Conservation (phyloP, 2,888 invertebrate species). For the Lobophora halterata region DNA sequence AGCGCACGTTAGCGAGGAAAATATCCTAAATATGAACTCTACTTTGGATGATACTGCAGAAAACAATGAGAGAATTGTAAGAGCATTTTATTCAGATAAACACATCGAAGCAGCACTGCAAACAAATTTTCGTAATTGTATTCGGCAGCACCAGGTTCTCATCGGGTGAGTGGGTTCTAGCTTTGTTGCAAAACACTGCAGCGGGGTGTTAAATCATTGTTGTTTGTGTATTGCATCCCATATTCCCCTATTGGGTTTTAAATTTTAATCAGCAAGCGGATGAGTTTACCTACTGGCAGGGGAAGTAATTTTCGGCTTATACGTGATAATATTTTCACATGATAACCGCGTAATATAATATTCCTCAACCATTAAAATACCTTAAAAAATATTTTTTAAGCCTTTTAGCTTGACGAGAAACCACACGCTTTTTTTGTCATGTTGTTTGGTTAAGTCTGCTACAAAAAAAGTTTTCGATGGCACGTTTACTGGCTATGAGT, state of each 20-base stretch:
- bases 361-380: constrained; percentile 8
- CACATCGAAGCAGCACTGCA: constrained; percentile 59
- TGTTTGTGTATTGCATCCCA: constrained; percentile 31
- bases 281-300: constrained; percentile 10
- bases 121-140: constrained; percentile 51
- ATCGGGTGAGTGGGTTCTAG: constrained; percentile 51
- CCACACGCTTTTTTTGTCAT: constrained; percentile 20
- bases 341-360: constrained; percentile 12
- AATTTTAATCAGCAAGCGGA: constrained; percentile 37
- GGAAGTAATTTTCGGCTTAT: constrained; percentile 5
- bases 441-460: constrained; percentile 2
- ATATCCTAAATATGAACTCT: not conserved
- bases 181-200: constrained; percentile 20
- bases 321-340: constrained; percentile 6
- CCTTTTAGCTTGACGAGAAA: constrained; percentile 26
- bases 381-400: constrained; percentile 21
- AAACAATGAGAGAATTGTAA: constrained; percentile 46
- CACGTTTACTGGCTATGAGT: too few relatives aligned
- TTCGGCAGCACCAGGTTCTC: constrained; percentile 67
- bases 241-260: constrained; percentile 30
- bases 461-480: not conserved
- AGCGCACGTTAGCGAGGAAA: not conserved
- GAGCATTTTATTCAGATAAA: constrained; percentile 42
- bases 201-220: constrained; percentile 24
- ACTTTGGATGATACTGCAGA: constrained; percentile 28